These are phyloP conservation scores for Catharus minimus DNA, from an alignment of 2,113 vertebrate genomes.

Conservation along the genomic window DNA sequence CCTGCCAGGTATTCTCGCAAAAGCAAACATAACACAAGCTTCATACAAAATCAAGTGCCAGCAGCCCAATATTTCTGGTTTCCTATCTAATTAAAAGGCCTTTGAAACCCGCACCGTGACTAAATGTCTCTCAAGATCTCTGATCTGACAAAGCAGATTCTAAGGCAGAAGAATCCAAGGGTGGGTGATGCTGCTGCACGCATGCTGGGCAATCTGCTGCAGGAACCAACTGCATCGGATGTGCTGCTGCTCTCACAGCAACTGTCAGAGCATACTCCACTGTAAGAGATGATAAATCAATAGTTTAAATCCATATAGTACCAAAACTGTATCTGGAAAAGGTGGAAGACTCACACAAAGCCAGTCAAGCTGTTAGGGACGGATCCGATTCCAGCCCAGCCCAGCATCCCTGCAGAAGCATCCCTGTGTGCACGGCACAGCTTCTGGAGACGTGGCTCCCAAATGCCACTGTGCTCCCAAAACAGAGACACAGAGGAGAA, in stretches of 20 bases:
- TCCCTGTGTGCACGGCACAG: rapidly evolving
- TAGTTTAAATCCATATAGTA: rapidly evolving
- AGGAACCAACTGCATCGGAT: neutral
- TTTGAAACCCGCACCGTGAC: rapidly evolving
- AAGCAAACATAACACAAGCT: neutral
- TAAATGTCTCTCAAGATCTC: neutral
- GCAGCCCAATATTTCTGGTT: neutral
- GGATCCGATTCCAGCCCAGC: neutral
- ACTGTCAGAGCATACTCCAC: neutral
- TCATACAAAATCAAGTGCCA: neutral
- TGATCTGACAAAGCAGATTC: conserved; percentile 18
- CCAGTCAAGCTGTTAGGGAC: neutral
- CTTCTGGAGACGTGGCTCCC: neutral
- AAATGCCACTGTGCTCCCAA: neutral
- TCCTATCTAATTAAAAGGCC: neutral
- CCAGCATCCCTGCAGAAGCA: neutral
- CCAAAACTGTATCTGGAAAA: neutral
- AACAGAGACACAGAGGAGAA: neutral
- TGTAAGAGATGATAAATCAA: rapidly evolving
- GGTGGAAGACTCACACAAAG: neutral
- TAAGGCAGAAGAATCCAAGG: neutral
- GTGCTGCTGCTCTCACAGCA: neutral
- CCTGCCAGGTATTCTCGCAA: neutral
- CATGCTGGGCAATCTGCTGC: conserved; percentile 54
- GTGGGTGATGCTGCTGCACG: neutral